Evolutionary conservation across 1,140 invertebrate species (phyloP).

Genomic region (Venturia canescens): DNA sequence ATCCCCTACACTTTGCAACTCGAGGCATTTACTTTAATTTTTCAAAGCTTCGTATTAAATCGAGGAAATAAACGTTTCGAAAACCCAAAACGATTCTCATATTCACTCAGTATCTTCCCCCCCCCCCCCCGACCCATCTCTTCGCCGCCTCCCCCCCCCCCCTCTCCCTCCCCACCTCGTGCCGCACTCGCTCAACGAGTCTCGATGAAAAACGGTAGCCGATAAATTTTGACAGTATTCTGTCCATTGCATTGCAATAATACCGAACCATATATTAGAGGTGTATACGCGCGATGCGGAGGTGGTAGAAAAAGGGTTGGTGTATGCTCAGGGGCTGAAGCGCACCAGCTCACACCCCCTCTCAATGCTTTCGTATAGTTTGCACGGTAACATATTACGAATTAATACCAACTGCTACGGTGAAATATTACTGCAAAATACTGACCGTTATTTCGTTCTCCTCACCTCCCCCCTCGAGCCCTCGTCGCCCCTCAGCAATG

Average conservation of each 20-base stretch:
- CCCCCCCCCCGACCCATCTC: background rate
- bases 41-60: too few species aligned
- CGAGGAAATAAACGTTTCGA: background rate
- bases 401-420: conserved; percentile 78
- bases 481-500: background rate
- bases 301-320: conserved; percentile 39
- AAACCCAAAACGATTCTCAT: conserved; percentile 46
- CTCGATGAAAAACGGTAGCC: conserved; percentile 75
- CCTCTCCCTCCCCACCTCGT: background rate
- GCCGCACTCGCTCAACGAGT: background rate
- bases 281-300: conserved; percentile 57
- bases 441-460: conserved; percentile 74
- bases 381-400: conserved; percentile 77
- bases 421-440: conserved; percentile 78
- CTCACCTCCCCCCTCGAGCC: conserved; percentile 9
- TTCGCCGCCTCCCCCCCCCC: background rate
- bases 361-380: conserved; percentile 74
- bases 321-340: conserved; percentile 50
- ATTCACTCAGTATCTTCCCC: conserved; percentile 73
- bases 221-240: conserved; percentile 79
- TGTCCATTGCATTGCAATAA: conserved; percentile 78
- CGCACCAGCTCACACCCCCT: conserved; percentile 50
- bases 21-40: too few species aligned
- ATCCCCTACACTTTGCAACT: background rate
- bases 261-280: conserved; percentile 77